Base-by-base conservation (phyloP, 2,797 vertebrate genomes). In the Macropus fuliginosus region DNA sequence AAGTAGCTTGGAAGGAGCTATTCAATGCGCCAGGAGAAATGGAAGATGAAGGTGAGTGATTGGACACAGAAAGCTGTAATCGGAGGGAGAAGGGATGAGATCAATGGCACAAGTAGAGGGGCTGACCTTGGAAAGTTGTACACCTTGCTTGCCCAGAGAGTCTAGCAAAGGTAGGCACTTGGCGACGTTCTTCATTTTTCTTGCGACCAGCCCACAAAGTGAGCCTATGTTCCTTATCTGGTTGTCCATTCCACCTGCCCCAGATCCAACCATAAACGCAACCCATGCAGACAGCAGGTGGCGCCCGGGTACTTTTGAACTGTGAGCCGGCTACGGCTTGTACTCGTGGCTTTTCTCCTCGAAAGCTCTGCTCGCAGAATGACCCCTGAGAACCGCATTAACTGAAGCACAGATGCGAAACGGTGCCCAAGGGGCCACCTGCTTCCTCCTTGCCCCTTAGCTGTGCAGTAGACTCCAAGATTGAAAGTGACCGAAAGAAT, bases 281-380 rank as follows among this genome's bases (percentile, higher is more conserved):
- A 81, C 40, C n/a, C n/a, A 46, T 27, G 21, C 24, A 27, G 40
- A 87, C 74, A 87, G 18, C 40, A 87, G 74, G 31, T 46, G 74
- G 74, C 74, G 74, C 21, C 74, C 74, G 74, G 40, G 9, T 27
- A 87, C 74, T 87, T 87, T 81, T 46, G 3, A 87, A 87, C 40
- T 27, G 18, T 18, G 8, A 87, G 2, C 46, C 40, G 3, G 21
- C 3, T 87, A 27, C 6, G 4, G 2, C n/a, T 87, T 87, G 74
- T 87, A 87, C 40, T 87, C 74, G 74, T 87, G 74, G 74, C 74
- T 87, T 87, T 87, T 87, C 74, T 87, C 74, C 40, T 87, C 74
- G 21, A 87, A 87, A 87, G 74, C 74, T 27, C 24, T 87, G 74
- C 74, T 87, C 8, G 6, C 2, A 46, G 74, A 34, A 46, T 87